Evolutionary conservation across 2,888 invertebrate species (phyloP).

Genomic region (Tetragonisca angustula): DNA sequence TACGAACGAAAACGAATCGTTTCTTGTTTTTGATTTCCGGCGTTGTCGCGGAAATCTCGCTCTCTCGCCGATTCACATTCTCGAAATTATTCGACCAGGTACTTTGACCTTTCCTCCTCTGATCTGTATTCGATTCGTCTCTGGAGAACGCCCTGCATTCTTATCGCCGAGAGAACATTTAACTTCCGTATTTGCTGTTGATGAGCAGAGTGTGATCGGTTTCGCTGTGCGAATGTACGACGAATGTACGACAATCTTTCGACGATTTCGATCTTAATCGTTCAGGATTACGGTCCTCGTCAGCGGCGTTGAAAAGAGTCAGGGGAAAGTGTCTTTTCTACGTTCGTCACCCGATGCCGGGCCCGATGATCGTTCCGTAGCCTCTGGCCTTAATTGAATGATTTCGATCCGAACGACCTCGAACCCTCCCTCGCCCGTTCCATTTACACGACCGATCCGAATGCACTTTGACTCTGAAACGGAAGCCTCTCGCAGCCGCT

Average conservation of each 20-base stretch:
- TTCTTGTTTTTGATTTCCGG: constrained; percentile 7
- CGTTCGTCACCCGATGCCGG: constrained; percentile 21
- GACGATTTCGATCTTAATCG: constrained; percentile 24
- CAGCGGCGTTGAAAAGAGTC: not conserved
- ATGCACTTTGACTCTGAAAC: constrained; percentile 52
- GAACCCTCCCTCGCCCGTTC: constrained; percentile 43
- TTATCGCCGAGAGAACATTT: constrained; percentile 48
- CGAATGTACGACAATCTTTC: constrained; percentile 43
- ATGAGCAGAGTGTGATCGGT: constrained; percentile 25
- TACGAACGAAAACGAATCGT: not conserved
- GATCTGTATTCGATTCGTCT: constrained; percentile 59
- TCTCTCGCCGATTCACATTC: constrained; percentile 18
- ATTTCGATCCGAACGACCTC: constrained; percentile 65
- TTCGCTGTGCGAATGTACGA: constrained; percentile 15
- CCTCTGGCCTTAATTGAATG: constrained; percentile 67
- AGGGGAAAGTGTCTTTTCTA: constrained; percentile 19
- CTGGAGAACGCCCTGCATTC: constrained; percentile 53
- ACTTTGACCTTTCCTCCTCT: constrained; percentile 33
- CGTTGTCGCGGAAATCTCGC: not conserved
- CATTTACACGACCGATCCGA: constrained; percentile 51
- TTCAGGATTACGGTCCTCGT: not conserved
- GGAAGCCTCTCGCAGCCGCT: constrained; percentile 48
- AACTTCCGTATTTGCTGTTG: constrained; percentile 57
- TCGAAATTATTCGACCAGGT: constrained; percentile 11
- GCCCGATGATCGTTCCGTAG: constrained; percentile 37